These are phyloP conservation scores for Cepaea nemoralis DNA, from an alignment of 1,140 invertebrate species.

Conservation along the genomic window DNA sequence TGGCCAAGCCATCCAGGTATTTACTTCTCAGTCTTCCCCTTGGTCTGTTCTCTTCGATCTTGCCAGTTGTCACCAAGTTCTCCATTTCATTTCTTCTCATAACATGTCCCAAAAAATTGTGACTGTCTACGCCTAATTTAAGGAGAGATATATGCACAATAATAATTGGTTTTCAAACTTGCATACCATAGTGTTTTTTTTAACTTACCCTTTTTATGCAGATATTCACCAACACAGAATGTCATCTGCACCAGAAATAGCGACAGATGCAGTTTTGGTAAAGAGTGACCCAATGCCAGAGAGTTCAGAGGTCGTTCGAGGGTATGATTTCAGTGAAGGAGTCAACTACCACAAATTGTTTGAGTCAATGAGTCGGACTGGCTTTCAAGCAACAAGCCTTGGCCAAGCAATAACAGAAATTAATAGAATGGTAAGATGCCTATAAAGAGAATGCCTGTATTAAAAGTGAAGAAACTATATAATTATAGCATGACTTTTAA, in stretches of 20 bases:
- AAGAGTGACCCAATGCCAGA: constrained; percentile 57
- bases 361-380: constrained; percentile 83
- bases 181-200: neutral
- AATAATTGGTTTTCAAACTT: neutral
- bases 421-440: constrained; percentile 87
- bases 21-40: too few species aligned
- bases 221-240: constrained; percentile 3
- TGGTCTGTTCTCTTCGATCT: too few species aligned
- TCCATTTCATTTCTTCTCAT: too few species aligned
- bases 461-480: too few species aligned
- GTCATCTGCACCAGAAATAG: constrained; percentile 48
- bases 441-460: too few species aligned
- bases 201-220: neutral
- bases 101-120: too few species aligned
- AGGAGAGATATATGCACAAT: neutral
- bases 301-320: constrained; percentile 53
- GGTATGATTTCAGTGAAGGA: constrained; percentile 93
- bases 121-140: too few species aligned
- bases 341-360: constrained; percentile 89
- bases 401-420: constrained; percentile 91
- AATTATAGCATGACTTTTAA: too few species aligned
- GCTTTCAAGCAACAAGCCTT: constrained; percentile 97
- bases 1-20: too few species aligned
- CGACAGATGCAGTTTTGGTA: constrained; percentile 59
- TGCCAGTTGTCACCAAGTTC: too few species aligned